A percentile compares a stretch with the other conserved stretches of the same genome.
Conservation (phyloP, 2,888 invertebrate species). For the Antheraea assamensis region DNA sequence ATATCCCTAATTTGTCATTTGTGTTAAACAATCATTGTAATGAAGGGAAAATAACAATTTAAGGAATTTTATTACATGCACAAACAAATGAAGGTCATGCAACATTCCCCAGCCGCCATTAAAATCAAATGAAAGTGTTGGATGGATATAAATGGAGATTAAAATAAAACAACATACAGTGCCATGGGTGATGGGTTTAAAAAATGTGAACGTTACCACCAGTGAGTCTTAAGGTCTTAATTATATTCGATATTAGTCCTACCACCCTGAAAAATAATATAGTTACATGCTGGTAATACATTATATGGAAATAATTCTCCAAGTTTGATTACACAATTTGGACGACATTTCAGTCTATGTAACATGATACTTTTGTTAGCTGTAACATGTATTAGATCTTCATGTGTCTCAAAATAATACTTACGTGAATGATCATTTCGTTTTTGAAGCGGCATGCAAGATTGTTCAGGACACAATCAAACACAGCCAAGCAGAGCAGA, state of each 20-base stretch:
- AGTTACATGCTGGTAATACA: background rate
- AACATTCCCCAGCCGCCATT: conserved; percentile 81
- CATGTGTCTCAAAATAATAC: conserved; percentile 85
- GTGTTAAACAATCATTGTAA: background rate
- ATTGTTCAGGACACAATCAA: conserved; percentile 91
- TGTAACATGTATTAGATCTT: conserved; percentile 49
- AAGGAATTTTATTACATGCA: conserved; percentile 35
- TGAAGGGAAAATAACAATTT: conserved; percentile 49
- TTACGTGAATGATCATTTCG: conserved; percentile 88
- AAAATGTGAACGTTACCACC: conserved; percentile 48
- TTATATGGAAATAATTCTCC: background rate
- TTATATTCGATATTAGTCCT: conserved; percentile 36
- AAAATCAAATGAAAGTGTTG: conserved; percentile 72
- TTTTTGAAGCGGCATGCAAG: conserved; percentile 89
- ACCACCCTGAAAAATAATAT: conserved; percentile 30
- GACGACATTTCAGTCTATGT: conserved; percentile 35
- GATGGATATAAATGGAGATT: conserved; percentile 71
- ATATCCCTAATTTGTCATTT: conserved; percentile 9
- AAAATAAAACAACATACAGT: conserved; percentile 58
- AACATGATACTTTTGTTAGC: conserved; percentile 35
- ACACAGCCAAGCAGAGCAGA: conserved; percentile 93
- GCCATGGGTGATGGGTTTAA: conserved; percentile 65
- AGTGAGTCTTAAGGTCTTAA: conserved; percentile 19
- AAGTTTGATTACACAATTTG: conserved; percentile 7
- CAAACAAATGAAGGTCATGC: conserved; percentile 64